Percentiles rank a stretch among this genome's conserved stretches.
Conservation (phyloP, 2,888 invertebrate genomes). For the Encarsia formosa region DNA sequence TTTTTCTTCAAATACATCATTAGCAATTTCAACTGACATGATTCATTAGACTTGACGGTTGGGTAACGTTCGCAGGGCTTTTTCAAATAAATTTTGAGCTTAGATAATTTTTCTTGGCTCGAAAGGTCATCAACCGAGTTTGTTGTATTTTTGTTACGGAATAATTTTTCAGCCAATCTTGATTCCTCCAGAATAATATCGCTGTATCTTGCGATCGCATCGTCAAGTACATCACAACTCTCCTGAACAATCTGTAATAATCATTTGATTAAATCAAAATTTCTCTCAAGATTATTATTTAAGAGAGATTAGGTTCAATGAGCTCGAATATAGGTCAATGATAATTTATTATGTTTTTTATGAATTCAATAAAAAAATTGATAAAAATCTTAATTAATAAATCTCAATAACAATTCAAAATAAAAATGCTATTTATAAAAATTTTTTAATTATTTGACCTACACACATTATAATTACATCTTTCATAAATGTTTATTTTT, state of each 20-base stretch:
- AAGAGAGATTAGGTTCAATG: too few species aligned
- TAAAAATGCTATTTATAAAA: too few species aligned
- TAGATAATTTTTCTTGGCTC: neutral
- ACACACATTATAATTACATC: too few species aligned
- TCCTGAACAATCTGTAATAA: constrained; percentile 46
- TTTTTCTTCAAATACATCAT: neutral
- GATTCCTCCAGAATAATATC: constrained; percentile 3
- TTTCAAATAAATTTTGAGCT: constrained; percentile 57
- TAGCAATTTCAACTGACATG: constrained; percentile 57
- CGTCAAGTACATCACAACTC: constrained; percentile 57
- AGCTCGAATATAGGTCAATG: too few species aligned
- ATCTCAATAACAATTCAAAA: too few species aligned
- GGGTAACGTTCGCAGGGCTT: constrained; percentile 65
- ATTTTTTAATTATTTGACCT: too few species aligned
- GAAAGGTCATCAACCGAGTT: neutral
- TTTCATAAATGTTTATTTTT: too few species aligned
- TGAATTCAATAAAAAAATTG: too few species aligned
- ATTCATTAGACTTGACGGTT: constrained; percentile 68
- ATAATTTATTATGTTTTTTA: too few species aligned
- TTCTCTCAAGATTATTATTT: too few species aligned
- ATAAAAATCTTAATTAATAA: too few species aligned
- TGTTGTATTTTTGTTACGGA: neutral
- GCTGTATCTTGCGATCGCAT: constrained; percentile 57
- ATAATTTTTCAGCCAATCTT: neutral
- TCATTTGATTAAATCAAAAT: too few species aligned